Percentiles rank a stretch among this genome's conserved stretches.
phyloP scores from a whole-genome alignment of 2,797 vertebrate genomes.

The Capromys pilorides region DNA sequence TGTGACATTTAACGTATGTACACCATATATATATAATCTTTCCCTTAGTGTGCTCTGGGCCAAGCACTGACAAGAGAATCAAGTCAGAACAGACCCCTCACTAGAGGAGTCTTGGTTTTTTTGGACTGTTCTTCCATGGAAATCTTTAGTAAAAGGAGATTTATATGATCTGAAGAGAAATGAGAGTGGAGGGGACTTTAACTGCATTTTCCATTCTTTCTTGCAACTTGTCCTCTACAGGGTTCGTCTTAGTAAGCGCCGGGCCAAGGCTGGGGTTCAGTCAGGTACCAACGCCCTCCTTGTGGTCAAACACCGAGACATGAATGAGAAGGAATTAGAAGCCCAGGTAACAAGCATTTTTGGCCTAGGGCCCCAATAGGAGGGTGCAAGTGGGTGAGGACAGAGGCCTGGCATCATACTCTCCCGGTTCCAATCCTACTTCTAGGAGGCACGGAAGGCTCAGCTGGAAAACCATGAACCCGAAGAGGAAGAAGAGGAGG shows the following conservation, averaged over 20 bases:
- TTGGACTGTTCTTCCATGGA: too few relatives aligned
- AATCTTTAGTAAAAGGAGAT: too few relatives aligned
- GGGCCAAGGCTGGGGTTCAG: conserved; percentile 96
- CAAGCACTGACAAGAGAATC: not conserved
- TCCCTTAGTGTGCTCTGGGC: not conserved
- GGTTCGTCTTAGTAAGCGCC: conserved; percentile 95
- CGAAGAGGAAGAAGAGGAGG: conserved; percentile 96
- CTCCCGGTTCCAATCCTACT: not conserved
- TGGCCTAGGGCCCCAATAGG: not conserved
- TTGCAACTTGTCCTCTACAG: conserved; percentile 80
- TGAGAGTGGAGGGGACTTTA: not conserved
- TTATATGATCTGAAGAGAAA: too few relatives aligned
- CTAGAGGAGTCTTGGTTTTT: too few relatives aligned
- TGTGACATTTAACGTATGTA: not conserved
- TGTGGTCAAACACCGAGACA: conserved; percentile 97
- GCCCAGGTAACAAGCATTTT: conserved; percentile 89
- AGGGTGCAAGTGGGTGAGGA: not conserved
- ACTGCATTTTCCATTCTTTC: not conserved
- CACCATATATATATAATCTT: not conserved
- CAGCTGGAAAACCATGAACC: conserved; percentile 98
- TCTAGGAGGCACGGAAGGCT: conserved; percentile 94
- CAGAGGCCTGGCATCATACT: not conserved
- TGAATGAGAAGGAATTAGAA: conserved; percentile 98
- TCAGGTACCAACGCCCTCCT: conserved; percentile 95
- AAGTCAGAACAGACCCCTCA: not conserved